Percentiles rank a stretch among this genome's conserved stretches.
Conservation (phyloP, 2,113 vertebrate species). For the Pseudonaja textilis region DNA sequence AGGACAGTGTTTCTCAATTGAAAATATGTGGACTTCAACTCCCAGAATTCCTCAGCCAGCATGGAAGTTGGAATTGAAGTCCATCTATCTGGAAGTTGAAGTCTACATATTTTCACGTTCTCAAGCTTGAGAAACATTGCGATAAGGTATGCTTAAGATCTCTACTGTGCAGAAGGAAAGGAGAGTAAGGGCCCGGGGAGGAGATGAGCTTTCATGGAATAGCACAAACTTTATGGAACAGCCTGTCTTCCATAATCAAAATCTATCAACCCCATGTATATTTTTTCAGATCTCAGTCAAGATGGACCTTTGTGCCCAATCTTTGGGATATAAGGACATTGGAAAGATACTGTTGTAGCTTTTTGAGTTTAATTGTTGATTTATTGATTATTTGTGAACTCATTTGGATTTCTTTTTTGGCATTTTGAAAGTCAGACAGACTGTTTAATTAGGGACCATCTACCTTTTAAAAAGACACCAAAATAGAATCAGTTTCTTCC, state of each 20-base stretch:
- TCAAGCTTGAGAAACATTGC: too few species aligned
- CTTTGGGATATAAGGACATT: neutral
- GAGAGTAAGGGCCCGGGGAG: too few species aligned
- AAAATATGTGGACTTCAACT: too few species aligned
- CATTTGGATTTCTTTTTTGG: neutral
- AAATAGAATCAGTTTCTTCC: neutral
- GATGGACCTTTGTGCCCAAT: neutral
- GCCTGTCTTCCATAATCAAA: neutral
- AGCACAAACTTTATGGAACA: neutral
- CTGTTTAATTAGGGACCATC: neutral
- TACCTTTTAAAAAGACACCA: neutral
- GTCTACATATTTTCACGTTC: too few species aligned
- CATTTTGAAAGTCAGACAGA: neutral
- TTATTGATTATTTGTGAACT: neutral
- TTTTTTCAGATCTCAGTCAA: neutral
- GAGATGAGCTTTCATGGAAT: neutral
- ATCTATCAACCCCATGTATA: neutral
- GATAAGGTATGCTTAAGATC: too few species aligned
- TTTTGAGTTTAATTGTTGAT: neutral
- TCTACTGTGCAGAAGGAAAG: too few species aligned
- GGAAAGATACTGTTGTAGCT: neutral
- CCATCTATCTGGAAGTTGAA: too few species aligned
- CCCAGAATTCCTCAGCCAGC: too few species aligned
- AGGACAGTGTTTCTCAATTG: too few species aligned
- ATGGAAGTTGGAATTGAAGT: too few species aligned